Conservation (phyloP, 1,140 invertebrate species). For the Bombus vancouverensis region DNA sequence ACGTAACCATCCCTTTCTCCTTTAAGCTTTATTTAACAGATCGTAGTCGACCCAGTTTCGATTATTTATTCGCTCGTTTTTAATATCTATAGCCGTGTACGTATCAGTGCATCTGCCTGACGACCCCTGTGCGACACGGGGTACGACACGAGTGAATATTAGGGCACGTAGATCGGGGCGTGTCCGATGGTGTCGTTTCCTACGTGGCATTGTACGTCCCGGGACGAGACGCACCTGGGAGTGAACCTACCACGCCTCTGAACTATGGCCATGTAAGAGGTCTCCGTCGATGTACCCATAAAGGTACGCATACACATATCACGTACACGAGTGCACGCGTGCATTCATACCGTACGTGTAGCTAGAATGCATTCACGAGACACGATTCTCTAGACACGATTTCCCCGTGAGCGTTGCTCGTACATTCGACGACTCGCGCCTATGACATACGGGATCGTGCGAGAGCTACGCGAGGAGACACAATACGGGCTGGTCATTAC, state of each 20-base stretch:
- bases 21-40: too few species aligned
- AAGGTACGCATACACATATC: neutral
- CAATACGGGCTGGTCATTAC: conserved; percentile 74
- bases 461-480: conserved; percentile 57
- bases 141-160: conserved; percentile 64
- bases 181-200: conserved; percentile 72
- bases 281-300: conserved; percentile 56
- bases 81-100: conserved; percentile 26
- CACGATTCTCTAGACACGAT: conserved; percentile 31
- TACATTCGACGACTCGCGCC: conserved; percentile 45
- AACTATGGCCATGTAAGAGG: conserved; percentile 65
- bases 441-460: conserved; percentile 64
- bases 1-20: too few species aligned
- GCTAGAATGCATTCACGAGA: conserved; percentile 11
- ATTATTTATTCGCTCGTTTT: conserved; percentile 44
- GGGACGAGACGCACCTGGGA: conserved; percentile 74
- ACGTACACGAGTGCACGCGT: neutral
- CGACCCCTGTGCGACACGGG: conserved; percentile 34
- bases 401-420: conserved; percentile 26
- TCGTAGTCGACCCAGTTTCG: neutral
- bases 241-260: conserved; percentile 74
- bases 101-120: conserved; percentile 62
- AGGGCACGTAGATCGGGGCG: conserved; percentile 74
- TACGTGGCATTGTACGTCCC: conserved; percentile 64
- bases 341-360: neutral